phyloP scores from a whole-genome alignment of 2,888 invertebrate species.

The Ennomos fuscantarius region DNA sequence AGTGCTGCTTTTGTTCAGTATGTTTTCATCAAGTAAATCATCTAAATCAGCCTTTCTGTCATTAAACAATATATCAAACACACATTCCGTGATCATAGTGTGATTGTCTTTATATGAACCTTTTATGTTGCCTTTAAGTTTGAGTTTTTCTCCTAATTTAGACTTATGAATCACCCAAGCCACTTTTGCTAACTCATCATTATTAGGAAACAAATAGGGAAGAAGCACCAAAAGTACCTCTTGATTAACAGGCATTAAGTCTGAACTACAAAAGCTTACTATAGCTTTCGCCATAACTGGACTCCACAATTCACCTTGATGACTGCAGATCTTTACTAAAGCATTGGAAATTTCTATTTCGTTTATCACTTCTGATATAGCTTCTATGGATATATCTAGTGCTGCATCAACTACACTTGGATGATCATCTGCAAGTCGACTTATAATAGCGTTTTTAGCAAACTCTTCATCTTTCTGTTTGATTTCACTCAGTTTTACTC shows the following conservation, averaged over 20 bases:
- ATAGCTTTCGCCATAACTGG: constrained; percentile 70
- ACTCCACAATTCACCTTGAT: constrained; percentile 69
- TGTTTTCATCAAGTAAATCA: constrained; percentile 58
- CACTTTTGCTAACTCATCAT: constrained; percentile 57
- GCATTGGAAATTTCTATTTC: constrained; percentile 72
- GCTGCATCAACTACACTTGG: constrained; percentile 85
- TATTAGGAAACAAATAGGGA: constrained; percentile 86
- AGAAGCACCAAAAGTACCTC: constrained; percentile 85
- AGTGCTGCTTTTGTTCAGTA: constrained; percentile 60
- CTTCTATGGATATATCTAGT: constrained; percentile 72
- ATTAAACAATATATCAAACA: constrained; percentile 66
- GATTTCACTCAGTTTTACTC: constrained; percentile 79
- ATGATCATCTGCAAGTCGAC: constrained; percentile 88
- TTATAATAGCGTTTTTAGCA: constrained; percentile 86
- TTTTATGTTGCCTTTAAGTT: constrained; percentile 48
- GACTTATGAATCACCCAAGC: constrained; percentile 67
- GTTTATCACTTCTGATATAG: constrained; percentile 71
- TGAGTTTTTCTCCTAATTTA: constrained; percentile 67
- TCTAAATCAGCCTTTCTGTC: constrained; percentile 56
- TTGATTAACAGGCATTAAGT: constrained; percentile 79
- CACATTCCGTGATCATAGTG: constrained; percentile 55
- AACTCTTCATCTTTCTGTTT: constrained; percentile 84
- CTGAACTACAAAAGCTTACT: constrained; percentile 73
- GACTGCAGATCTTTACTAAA: constrained; percentile 81
- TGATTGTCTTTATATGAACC: constrained; percentile 49